These are phyloP conservation scores for Poecilia latipinna DNA, from an alignment of 2,113 vertebrate species.

Conservation along the genomic window DNA sequence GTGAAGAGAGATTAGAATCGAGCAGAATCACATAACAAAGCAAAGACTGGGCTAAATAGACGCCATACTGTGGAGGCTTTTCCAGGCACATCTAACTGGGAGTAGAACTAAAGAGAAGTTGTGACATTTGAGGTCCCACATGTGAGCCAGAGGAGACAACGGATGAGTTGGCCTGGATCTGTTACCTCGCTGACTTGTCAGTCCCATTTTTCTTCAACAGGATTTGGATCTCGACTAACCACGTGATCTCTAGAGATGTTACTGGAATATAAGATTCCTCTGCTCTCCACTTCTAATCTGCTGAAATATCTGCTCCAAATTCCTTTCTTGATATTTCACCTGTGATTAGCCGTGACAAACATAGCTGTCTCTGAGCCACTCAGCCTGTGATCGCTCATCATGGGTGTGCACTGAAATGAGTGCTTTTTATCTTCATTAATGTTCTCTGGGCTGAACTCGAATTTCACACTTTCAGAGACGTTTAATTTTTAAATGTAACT, in stretches of 20 bases:
- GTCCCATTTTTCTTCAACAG: too few relatives aligned
- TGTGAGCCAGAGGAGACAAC: too few relatives aligned
- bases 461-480: slow-evolving; percentile 18
- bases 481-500: not conserved
- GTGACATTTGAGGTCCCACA: too few relatives aligned
- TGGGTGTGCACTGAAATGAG: not conserved
- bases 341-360: slow-evolving; percentile 28
- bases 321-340: not conserved
- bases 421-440: not conserved
- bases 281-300: too few relatives aligned
- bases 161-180: not conserved
- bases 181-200: not conserved
- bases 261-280: too few relatives aligned
- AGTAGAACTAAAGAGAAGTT: not conserved
- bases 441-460: not conserved
- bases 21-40: too few relatives aligned
- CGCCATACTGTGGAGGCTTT: not conserved
- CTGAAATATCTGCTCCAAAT: not conserved
- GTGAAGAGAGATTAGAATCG: too few relatives aligned
- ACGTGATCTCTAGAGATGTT: too few relatives aligned
- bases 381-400: slow-evolving; percentile 26
- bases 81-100: not conserved
- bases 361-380: not conserved
- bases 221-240: too few relatives aligned
- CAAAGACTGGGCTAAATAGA: not conserved